A percentile compares a stretch with the other conserved stretches of the same genome.
phyloP scores from a whole-genome alignment of 2,888 invertebrate species.

The Ariolimax columbianus region DNA sequence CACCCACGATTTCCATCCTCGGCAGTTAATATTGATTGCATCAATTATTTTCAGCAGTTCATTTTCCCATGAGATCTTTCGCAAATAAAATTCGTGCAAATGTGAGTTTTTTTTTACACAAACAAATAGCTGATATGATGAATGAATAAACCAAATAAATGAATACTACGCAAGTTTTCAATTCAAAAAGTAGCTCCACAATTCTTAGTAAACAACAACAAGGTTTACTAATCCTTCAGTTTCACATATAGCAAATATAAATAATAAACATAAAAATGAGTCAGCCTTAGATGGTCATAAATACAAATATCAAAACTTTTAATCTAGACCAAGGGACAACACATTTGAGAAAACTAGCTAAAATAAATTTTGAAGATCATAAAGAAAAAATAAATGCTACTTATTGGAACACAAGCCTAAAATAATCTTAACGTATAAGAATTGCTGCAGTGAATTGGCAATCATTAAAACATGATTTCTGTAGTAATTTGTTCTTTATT shows the following conservation, averaged over 20 bases:
- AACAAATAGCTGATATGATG: not conserved
- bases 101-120: not conserved
- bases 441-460: too few relatives aligned
- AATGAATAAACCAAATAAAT: not conserved
- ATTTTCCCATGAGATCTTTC: not conserved
- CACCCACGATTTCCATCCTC: slow-evolving; percentile 9
- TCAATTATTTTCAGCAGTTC: slow-evolving; percentile 8
- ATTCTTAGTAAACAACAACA: not conserved
- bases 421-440: not conserved
- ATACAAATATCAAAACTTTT: too few relatives aligned
- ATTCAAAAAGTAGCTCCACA: not conserved
- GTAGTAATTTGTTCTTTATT: too few relatives aligned
- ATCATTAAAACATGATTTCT: too few relatives aligned
- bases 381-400: not conserved
- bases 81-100: not conserved
- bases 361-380: not conserved
- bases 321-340: not conserved
- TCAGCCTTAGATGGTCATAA: too few relatives aligned
- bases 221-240: not conserved
- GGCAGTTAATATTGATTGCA: slow-evolving; percentile 32
- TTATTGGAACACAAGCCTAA: not conserved
- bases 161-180: not conserved
- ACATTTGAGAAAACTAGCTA: not conserved
- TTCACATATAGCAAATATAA: too few relatives aligned
- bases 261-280: too few relatives aligned